Conservation (phyloP, 2,888 invertebrate species). For the Nomada hirtipes region DNA sequence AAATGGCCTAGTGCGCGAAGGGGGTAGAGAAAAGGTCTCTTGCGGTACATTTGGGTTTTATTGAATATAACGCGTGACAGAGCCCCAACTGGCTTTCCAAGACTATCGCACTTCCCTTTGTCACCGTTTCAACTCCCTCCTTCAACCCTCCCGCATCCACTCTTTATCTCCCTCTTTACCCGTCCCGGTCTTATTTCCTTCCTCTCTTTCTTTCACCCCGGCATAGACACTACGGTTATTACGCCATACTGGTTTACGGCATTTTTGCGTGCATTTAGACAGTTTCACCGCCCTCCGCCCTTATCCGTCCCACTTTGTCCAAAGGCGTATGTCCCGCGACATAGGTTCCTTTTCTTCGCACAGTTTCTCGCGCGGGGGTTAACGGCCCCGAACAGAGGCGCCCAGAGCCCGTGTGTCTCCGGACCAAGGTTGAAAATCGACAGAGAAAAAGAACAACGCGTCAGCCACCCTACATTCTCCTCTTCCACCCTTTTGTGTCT, state of each 20-base stretch:
- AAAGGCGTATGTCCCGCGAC: not conserved
- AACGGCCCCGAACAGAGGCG: constrained; percentile 52
- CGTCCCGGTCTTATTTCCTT: not conserved
- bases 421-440: constrained; percentile 45
- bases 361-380: constrained; percentile 37
- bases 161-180: constrained; percentile 15
- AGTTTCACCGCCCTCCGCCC: constrained; percentile 29
- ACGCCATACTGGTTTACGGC: constrained; percentile 73
- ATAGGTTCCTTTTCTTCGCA: constrained; percentile 1
- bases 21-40: constrained; percentile 72
- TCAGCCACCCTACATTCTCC: too few relatives aligned
- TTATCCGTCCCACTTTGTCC: not conserved
- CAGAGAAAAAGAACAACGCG: not conserved
- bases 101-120: constrained; percentile 62
- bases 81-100: constrained; percentile 68
- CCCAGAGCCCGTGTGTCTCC: constrained; percentile 37
- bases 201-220: not conserved
- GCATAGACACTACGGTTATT: constrained; percentile 73
- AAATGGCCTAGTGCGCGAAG: constrained; percentile 62
- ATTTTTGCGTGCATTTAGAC: constrained; percentile 76
- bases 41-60: constrained; percentile 80
- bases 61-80: constrained; percentile 77
- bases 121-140: constrained; percentile 42
- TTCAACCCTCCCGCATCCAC: constrained; percentile 12
- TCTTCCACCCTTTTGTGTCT: constrained; percentile 16